phyloP scores from a whole-genome alignment of 2,113 vertebrate species.

The Embiotoca jacksoni region DNA sequence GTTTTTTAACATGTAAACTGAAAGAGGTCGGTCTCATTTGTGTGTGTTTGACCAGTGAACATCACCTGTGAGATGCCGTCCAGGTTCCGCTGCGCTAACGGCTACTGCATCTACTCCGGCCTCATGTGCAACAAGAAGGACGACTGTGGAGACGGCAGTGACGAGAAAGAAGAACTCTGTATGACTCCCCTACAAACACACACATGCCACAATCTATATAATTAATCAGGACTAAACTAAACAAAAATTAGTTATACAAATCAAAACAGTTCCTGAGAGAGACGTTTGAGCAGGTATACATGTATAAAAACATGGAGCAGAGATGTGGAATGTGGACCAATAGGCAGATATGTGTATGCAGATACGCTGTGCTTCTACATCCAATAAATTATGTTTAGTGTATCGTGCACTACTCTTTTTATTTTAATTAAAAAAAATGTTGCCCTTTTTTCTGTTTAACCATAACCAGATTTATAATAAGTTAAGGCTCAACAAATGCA shows the following conservation, averaged over 20 bases:
- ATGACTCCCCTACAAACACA: constrained; percentile 29
- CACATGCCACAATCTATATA: background rate
- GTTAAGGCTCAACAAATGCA: constrained; percentile 30
- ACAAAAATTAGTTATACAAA: background rate
- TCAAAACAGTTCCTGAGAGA: background rate
- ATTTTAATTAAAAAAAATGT: background rate
- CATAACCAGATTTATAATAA: constrained; percentile 35
- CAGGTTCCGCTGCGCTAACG: constrained; percentile 79
- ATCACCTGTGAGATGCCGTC: constrained; percentile 79
- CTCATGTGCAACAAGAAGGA: constrained; percentile 78
- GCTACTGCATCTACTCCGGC: constrained; percentile 78
- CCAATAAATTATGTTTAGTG: no score
- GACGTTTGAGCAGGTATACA: background rate
- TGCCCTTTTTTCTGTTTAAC: background rate
- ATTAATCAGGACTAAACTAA: background rate
- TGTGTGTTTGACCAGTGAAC: constrained; percentile 64
- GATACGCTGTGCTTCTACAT: background rate
- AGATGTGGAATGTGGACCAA: background rate
- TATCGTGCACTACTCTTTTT: background rate
- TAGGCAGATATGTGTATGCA: background rate
- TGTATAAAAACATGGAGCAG: background rate
- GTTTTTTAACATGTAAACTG: background rate
- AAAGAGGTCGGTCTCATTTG: background rate
- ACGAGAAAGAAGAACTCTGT: constrained; percentile 79
- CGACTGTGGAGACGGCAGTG: constrained; percentile 82